Base-by-base conservation (phyloP, 1,140 invertebrate species). In the Drosophila parvula region DNA sequence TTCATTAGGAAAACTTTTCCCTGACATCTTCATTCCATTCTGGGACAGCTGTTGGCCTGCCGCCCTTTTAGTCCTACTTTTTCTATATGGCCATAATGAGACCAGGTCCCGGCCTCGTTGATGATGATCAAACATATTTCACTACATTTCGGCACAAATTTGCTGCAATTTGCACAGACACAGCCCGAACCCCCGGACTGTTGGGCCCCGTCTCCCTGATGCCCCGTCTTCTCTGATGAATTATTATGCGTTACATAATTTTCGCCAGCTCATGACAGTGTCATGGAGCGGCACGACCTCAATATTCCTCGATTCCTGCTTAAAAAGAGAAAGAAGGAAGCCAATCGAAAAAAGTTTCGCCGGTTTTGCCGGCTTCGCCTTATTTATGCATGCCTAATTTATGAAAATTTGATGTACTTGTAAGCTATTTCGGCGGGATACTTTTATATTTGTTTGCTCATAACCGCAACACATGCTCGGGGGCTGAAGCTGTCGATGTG, bases 401-500 rank as follows among this genome's bases (percentile, higher is more conserved):
- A 89, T 89, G 84, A 89, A 89, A 89, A 89, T 89, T 89, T 89
- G 84, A 89, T 89, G 84, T 89, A 89, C 84, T 89, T 89, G 80
- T 89, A 88, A 88, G 84, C 84, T 84, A 84, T 89, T 89, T 89
- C 78, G 80, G 80, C 79, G 80, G 74, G 74, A 89, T 89, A 89
- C 84, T 89, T 89, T 83, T 88, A 89, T 88, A 88, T 88, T 88
- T 88, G 84, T 89, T 88, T 88, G 84, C 80, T 78, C 80, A 84
- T 89, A 89, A 84, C 80, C 84, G 73, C 84, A 88, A 84, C 84
- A 89, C 83, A 88, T 88, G 79, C 76, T 78, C 60, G 51, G 57
- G 36, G 63, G 47, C 50, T 16, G 34, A 61, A 81, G 79, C 73
- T 60, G 50, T 70, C 78, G 53, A 32, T 36, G 34, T 76, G 64